Evolutionary conservation across 2,888 invertebrate species (phyloP).

Genomic region (Agapostemon virescens): DNA sequence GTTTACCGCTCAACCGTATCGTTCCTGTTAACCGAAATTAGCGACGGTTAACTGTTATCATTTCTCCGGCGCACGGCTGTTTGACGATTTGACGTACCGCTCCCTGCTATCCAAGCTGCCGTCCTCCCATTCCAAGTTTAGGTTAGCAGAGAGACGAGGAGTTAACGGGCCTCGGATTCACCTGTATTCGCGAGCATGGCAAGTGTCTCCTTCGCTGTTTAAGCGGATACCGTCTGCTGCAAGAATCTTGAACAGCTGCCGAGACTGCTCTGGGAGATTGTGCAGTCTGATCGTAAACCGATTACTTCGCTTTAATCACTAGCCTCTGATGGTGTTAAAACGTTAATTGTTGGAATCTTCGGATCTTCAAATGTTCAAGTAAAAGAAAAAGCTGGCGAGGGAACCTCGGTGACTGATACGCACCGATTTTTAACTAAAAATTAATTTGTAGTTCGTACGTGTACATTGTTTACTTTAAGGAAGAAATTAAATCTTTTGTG

Average conservation of each 20-base stretch:
- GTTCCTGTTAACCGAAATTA: constrained; percentile 38
- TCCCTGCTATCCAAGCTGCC: background rate
- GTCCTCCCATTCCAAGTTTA: background rate
- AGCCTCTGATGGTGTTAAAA: too few relatives aligned
- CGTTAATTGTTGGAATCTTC: too few relatives aligned
- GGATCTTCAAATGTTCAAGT: too few relatives aligned
- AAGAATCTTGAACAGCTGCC: background rate
- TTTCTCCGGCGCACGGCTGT: background rate
- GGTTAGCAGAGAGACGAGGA: background rate
- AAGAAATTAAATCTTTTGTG: too few relatives aligned
- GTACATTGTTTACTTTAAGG: too few relatives aligned
- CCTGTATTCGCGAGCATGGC: background rate
- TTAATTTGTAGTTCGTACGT: too few relatives aligned
- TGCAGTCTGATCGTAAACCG: background rate
- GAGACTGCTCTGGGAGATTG: background rate
- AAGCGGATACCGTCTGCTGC: background rate
- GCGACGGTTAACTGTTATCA: constrained; percentile 22
- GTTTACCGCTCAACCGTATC: constrained; percentile 1
- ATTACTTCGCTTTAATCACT: background rate
- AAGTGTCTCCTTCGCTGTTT: background rate
- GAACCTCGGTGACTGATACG: too few relatives aligned
- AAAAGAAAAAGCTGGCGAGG: too few relatives aligned
- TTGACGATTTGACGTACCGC: constrained; percentile 3
- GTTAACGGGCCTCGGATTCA: background rate
- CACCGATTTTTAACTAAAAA: too few relatives aligned